Percentiles rank a stretch among this genome's conserved stretches.
Conservation (phyloP, 2,888 invertebrate species). For the Dryomyza anilis region DNA sequence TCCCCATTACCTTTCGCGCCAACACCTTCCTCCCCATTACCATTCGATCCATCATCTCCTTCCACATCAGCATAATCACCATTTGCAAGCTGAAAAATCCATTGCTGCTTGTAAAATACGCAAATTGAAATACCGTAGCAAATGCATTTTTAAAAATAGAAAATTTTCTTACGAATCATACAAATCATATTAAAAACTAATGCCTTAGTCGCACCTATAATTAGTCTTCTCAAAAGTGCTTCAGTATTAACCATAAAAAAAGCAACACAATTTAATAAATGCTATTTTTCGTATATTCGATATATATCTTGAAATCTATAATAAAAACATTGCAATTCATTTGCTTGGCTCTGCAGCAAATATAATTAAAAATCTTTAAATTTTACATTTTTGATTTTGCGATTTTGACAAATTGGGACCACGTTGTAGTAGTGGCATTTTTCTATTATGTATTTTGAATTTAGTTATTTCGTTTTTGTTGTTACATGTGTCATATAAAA, state of each 20-base stretch:
- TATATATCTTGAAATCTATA: no score
- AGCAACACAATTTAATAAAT: no score
- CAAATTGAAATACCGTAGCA: slow-evolving; percentile 14
- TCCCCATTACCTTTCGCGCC: no score
- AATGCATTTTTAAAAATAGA: slow-evolving; percentile 14
- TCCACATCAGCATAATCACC: no score
- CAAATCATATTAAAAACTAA: neutral
- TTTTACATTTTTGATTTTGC: slow-evolving; percentile 11
- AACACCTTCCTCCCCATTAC: no score
- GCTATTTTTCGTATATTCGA: neutral
- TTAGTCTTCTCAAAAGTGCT: neutral
- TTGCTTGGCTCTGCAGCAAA: neutral
- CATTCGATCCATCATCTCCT: no score
- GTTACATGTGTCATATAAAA: neutral
- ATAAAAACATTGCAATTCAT: neutral
- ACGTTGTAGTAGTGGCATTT: neutral
- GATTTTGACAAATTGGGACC: slow-evolving; percentile 9
- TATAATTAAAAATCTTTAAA: slow-evolving; percentile 7
- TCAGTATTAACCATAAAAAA: no score
- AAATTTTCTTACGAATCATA: neutral
- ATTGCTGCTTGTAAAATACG: no score
- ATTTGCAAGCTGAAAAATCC: no score
- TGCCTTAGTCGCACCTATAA: slow-evolving; percentile 7
- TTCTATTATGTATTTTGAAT: no score
- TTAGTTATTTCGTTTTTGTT: no score